These are phyloP conservation scores for Myopa tessellatipennis DNA, from an alignment of 2,888 invertebrate species.

Conservation along the genomic window DNA sequence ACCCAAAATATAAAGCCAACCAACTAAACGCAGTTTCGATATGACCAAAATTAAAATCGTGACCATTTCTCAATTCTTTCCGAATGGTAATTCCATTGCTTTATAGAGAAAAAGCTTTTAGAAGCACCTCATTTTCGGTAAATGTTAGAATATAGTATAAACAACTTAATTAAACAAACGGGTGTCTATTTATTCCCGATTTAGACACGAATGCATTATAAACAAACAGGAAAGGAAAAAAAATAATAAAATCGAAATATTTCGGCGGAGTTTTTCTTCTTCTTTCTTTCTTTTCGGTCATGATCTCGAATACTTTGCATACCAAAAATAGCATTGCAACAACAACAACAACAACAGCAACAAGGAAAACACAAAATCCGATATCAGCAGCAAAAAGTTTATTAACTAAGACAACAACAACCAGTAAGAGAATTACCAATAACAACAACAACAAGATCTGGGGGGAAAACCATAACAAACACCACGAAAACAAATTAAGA, in stretches of 20 bases:
- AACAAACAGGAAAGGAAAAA: background rate
- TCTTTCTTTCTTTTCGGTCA: conserved; percentile 11
- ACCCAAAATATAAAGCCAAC: no score
- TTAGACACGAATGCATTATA: background rate
- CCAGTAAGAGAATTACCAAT: background rate
- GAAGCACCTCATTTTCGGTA: background rate
- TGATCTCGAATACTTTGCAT: background rate
- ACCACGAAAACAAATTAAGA: background rate
- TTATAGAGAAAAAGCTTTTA: background rate
- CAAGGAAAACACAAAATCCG: background rate
- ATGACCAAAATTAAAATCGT: no score
- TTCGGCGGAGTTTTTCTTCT: background rate
- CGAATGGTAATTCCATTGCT: no score
- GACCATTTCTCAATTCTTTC: no score
- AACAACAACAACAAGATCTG: conserved; percentile 2
- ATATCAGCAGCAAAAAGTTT: background rate
- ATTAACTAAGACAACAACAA: background rate
- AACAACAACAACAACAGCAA: background rate
- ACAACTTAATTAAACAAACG: no score
- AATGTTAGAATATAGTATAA: background rate
- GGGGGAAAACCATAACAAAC: background rate
- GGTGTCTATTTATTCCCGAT: background rate
- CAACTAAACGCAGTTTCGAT: no score
- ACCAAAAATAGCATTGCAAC: background rate
- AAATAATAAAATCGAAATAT: background rate